Conservation (phyloP, 2,797 vertebrate genomes). For the Tragopan temminckii region DNA sequence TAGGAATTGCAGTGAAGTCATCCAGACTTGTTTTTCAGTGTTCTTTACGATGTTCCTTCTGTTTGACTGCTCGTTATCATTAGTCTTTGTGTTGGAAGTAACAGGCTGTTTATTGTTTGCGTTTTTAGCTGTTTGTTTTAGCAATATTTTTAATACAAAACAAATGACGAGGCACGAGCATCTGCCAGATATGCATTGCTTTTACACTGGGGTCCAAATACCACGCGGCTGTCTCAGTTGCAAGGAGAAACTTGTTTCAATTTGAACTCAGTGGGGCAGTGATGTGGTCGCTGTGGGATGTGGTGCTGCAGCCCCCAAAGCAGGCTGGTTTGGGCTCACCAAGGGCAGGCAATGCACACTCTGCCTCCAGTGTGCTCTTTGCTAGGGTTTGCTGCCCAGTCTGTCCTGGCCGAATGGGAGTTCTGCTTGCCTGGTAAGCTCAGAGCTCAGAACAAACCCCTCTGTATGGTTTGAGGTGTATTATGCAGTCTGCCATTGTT, state of each 20-base stretch:
- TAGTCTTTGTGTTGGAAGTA: not conserved
- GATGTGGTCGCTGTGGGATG: rapidly evolving
- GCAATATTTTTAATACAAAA: not conserved
- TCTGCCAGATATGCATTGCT: not conserved
- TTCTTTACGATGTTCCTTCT: not conserved
- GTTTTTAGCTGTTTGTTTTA: not conserved
- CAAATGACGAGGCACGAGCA: not conserved
- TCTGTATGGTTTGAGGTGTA: not conserved
- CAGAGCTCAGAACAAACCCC: not conserved
- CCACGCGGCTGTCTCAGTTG: not conserved
- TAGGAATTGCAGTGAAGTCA: not conserved
- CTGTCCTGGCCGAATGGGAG: not conserved
- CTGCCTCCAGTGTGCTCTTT: not conserved
- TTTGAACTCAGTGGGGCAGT: not conserved
- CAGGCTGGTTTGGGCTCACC: not conserved
- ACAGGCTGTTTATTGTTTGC: not conserved
- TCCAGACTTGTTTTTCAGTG: not conserved
- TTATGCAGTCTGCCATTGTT: not conserved
- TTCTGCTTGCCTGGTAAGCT: not conserved
- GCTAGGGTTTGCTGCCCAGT: not conserved
- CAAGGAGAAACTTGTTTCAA: not conserved
- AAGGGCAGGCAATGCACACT: no score
- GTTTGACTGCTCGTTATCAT: not conserved
- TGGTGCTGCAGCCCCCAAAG: not conserved
- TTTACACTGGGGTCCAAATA: not conserved